A percentile compares a stretch with the other conserved stretches of the same genome.
Conservation (phyloP, 2,797 vertebrate genomes). For the Myripristis jacobus region DNA sequence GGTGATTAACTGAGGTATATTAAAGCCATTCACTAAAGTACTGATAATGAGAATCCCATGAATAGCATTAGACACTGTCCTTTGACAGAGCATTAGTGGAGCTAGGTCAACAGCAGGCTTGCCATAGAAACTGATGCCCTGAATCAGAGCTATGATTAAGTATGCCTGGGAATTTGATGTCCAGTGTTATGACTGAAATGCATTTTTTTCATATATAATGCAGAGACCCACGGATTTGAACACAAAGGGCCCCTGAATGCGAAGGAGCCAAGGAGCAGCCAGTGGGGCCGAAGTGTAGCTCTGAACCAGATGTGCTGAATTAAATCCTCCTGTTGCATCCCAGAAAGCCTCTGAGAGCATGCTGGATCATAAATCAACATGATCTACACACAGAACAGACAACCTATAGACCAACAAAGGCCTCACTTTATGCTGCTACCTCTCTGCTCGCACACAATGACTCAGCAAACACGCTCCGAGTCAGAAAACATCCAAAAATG, state of each 20-base stretch:
- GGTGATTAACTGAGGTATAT: no score
- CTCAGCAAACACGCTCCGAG: constrained; percentile 58
- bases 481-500: constrained; percentile 31
- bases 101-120: no score
- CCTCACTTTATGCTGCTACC: constrained; percentile 23
- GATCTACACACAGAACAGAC: constrained; percentile 56
- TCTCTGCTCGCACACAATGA: constrained; percentile 56
- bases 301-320: constrained; percentile 75
- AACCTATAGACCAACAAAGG: constrained; percentile 28
- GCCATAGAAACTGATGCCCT: no score
- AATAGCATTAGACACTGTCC: no score
- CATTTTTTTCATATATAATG: constrained; percentile 18
- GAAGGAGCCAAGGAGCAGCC: constrained; percentile 46
- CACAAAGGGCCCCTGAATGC: constrained; percentile 20
- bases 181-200: constrained; percentile 19
- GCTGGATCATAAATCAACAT: constrained; percentile 67
- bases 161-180: constrained; percentile 4
- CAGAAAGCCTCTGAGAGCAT: constrained; percentile 59
- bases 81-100: no score
- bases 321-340: constrained; percentile 70
- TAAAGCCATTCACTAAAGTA: no score
- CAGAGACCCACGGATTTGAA: constrained; percentile 12
- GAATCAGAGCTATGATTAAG: constrained; percentile 13
- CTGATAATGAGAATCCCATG: no score
- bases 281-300: constrained; percentile 26